Evolutionary conservation across 2,113 vertebrate species (phyloP).

Genomic region (Ceuthmochares aereus): DNA sequence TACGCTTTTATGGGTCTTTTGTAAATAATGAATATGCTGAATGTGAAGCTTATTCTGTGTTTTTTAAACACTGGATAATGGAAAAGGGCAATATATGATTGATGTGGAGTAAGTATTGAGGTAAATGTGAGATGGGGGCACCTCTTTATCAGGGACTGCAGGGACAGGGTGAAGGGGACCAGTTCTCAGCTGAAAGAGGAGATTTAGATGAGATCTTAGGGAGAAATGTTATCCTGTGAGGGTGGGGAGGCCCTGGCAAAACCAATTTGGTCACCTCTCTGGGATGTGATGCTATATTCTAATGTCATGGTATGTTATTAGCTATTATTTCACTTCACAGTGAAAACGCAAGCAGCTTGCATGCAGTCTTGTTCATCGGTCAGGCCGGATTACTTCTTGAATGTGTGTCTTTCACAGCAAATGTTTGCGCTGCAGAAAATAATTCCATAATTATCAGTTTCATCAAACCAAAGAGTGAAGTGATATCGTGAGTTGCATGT

Average conservation of each 20-base stretch:
- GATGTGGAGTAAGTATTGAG: not conserved
- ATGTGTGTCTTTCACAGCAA: not conserved
- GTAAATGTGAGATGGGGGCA: no score
- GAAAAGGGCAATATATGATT: not conserved
- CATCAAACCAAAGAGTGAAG: not conserved
- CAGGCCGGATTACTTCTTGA: not conserved
- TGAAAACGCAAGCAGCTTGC: not conserved
- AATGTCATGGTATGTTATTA: no score
- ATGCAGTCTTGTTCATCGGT: not conserved
- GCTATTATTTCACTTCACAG: not conserved
- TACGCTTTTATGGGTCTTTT: not conserved
- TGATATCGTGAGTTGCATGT: not conserved
- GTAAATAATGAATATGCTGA: not conserved
- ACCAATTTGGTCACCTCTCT: no score
- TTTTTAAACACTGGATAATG: not conserved
- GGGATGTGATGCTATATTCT: no score
- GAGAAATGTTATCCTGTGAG: no score
- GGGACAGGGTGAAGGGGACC: no score
- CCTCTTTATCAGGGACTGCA: no score
- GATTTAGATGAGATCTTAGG: no score
- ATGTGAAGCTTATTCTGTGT: not conserved
- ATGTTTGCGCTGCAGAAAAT: not conserved
- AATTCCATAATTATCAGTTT: not conserved
- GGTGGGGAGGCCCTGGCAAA: no score
- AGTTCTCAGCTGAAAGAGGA: no score